Percentiles rank a stretch among this genome's conserved stretches.
Evolutionary conservation across 2,113 vertebrate species (phyloP).

Genomic region (Dromaius novaehollandiae): DNA sequence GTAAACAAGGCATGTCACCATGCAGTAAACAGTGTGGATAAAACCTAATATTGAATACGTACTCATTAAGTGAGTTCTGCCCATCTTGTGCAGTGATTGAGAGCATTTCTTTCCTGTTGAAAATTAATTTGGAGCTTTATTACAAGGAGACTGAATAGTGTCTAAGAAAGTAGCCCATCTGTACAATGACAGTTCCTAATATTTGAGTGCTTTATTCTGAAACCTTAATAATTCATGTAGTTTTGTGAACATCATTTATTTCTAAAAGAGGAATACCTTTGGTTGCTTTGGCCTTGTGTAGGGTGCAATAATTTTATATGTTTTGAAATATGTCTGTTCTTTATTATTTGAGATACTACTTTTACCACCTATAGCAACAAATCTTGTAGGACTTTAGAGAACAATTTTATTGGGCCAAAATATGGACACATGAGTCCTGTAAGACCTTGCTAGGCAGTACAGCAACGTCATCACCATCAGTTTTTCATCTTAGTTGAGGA

Average conservation of each 20-base stretch:
- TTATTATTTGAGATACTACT: background rate
- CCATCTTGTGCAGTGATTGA: background rate
- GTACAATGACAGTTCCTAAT: background rate
- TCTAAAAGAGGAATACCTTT: background rate
- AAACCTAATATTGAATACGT: background rate
- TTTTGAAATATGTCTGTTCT: background rate
- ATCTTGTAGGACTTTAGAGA: background rate
- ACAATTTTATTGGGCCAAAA: background rate
- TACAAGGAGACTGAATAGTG: background rate
- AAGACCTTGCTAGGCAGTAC: background rate
- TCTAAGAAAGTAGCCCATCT: background rate
- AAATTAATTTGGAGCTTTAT: background rate
- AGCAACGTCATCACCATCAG: background rate
- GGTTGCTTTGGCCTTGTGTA: background rate
- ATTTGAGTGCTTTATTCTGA: background rate
- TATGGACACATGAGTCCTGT: background rate
- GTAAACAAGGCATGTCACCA: background rate
- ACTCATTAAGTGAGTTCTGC: conserved; percentile 31
- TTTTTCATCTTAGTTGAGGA: background rate
- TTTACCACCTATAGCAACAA: background rate
- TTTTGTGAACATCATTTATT: background rate
- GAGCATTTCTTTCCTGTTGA: background rate
- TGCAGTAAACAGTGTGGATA: background rate
- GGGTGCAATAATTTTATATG: background rate
- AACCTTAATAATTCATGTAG: background rate